phyloP scores from a whole-genome alignment of 2,113 vertebrate genomes.

The Aix galericulata region DNA sequence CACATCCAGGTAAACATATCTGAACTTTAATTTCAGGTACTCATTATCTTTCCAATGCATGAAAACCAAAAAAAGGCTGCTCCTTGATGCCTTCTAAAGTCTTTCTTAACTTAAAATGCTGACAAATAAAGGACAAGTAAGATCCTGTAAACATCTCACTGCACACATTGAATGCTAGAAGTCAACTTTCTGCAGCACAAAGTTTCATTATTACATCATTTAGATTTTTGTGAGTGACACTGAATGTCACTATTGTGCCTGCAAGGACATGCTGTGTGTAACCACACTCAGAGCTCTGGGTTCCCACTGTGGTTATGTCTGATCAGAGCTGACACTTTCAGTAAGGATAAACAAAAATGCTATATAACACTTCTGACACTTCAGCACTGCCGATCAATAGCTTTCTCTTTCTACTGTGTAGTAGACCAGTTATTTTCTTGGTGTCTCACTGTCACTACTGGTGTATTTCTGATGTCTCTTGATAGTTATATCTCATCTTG shows the following conservation, averaged over 20 bases:
- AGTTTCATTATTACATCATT: neutral
- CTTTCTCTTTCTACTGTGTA: neutral
- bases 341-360: neutral
- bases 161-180: neutral
- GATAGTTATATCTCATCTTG: slow-evolving; percentile 17
- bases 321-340: neutral
- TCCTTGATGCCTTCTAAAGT: neutral
- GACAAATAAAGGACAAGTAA: neutral
- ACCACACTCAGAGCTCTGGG: neutral
- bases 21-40: neutral
- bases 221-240: neutral
- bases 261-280: neutral
- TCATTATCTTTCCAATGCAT: neutral
- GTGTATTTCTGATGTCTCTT: neutral
- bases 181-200: neutral
- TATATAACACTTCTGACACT: neutral
- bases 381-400: neutral
- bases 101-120: neutral
- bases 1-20: neutral
- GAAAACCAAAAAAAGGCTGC: neutral
- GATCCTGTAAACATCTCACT: neutral
- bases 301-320: neutral
- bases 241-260: neutral
- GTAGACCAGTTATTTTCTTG: neutral
- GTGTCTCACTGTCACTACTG: rapidly evolving